Conservation (phyloP, 2,113 vertebrate genomes). For the Hemicordylus capensis region DNA sequence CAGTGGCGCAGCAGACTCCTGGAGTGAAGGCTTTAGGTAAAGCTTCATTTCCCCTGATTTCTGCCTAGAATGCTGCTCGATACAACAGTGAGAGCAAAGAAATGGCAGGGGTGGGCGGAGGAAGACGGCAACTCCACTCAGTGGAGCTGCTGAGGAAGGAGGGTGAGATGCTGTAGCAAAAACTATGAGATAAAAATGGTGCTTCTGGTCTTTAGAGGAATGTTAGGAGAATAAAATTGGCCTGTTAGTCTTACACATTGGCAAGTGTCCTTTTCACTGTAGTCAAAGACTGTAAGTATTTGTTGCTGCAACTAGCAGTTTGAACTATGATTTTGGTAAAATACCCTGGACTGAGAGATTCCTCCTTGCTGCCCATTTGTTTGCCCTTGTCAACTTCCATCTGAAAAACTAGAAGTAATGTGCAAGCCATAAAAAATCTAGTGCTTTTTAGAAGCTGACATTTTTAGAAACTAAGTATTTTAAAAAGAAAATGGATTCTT, state of each 20-base stretch:
- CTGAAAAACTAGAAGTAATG: not conserved
- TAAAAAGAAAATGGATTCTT: not conserved
- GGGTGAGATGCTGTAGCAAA: not conserved
- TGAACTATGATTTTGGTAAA: not conserved
- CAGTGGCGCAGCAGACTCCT: not conserved
- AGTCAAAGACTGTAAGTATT: not conserved
- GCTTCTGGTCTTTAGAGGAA: not conserved
- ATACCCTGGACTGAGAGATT: not conserved
- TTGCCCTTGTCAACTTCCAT: not conserved
- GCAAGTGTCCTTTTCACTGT: not conserved
- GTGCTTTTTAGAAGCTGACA: not conserved
- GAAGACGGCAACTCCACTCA: too few species aligned
- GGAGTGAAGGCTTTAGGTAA: not conserved
- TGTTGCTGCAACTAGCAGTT: not conserved
- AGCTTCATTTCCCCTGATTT: too few species aligned
- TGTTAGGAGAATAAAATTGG: not conserved
- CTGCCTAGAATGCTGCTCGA: too few species aligned
- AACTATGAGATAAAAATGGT: not conserved
- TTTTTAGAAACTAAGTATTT: not conserved
- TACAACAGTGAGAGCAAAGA: too few species aligned
- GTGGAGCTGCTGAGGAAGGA: not conserved
- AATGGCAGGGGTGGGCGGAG: too few species aligned
- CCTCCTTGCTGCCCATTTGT: not conserved
- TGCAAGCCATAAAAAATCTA: not conserved
- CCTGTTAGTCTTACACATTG: not conserved